Evolutionary conservation across 2,888 invertebrate species (phyloP), one percentile per base, ranked within the genome.

Genomic region (Agrotis ipsilon): DNA sequence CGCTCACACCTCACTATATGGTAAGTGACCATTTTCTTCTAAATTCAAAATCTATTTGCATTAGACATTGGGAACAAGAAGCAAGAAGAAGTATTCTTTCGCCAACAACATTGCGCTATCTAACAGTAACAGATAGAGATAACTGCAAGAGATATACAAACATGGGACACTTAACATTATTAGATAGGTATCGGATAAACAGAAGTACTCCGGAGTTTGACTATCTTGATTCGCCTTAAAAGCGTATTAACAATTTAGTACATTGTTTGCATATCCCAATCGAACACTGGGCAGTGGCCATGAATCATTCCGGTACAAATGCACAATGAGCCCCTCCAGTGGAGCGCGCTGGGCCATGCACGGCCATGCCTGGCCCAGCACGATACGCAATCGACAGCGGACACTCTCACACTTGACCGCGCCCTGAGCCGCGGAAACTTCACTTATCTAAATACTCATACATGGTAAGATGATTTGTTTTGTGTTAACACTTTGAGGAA

Each of bases 301-400:
- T 68, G 48, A 32, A 61, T 75, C 32, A 75, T 51, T 27, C 7
- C 6, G n/a, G 27, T 24, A 24, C 16, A 43, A 24, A 67, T 67
- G 59, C 60, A 72, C 59, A 45, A 7, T 18, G 43, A 48, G 39
- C 78, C 78, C 72, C 78, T 72, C 60, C 49, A 32, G 24, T 32
- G 60, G 57, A 65, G 74, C 59, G 63, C 48, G 62, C 64, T 46
- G 68, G 54, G 64, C 60, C 51, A 65, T 52, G 64, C 52, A 11
- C 78, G 24, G 65, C 59, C 55, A 51, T 14, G 80, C 67, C 74
- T 81, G 78, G 24, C 52, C 59, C 71, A 43, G 55, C 54, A 52
- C 78, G 83, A 83, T 85, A 84, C 84, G 62, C 80, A 86, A 84
- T 84, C 84, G 71, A 57, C 9, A 32, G 57, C 64, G 78, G 78